phyloP scores from a whole-genome alignment of 2,888 invertebrate species.

The Spodoptera picta region DNA sequence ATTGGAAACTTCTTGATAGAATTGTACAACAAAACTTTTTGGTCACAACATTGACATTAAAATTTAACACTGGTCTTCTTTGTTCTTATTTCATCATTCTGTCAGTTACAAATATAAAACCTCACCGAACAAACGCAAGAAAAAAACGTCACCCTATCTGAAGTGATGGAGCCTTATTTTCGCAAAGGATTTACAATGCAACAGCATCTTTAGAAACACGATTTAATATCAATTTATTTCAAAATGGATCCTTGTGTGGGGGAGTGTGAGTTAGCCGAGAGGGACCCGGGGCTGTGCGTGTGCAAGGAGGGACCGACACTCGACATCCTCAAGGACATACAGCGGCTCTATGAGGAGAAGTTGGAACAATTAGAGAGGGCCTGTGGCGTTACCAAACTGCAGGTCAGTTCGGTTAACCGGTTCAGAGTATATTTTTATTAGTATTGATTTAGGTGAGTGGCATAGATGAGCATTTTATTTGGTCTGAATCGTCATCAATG shows the following conservation, averaged over 20 bases:
- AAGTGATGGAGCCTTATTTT: slow-evolving; percentile 42
- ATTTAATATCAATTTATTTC: slow-evolving; percentile 8
- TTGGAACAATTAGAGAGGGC: slow-evolving; percentile 87
- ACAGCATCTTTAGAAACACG: slow-evolving; percentile 21
- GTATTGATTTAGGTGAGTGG: too few species aligned
- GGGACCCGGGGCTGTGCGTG: slow-evolving; percentile 62
- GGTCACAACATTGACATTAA: too few species aligned
- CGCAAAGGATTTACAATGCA: slow-evolving; percentile 46
- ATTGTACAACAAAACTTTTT: too few species aligned
- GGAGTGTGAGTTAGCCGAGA: slow-evolving; percentile 65
- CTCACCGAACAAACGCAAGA: background rate
- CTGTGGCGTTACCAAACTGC: slow-evolving; percentile 69
- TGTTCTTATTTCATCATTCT: too few species aligned
- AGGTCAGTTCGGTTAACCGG: slow-evolving; percentile 58
- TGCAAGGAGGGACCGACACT: slow-evolving; percentile 72
- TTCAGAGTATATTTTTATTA: too few species aligned
- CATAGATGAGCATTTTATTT: too few species aligned
- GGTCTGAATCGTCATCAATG: too few species aligned
- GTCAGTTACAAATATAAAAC: slow-evolving; percentile 2
- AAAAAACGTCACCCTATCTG: slow-evolving; percentile 14
- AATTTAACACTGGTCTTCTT: too few species aligned
- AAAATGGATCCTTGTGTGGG: slow-evolving; percentile 65
- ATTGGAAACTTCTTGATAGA: too few species aligned
- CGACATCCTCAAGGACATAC: slow-evolving; percentile 89
- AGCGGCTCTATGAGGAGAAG: slow-evolving; percentile 89